phyloP scores from a whole-genome alignment of 2,888 invertebrate species.

The Melinaea menophilus region DNA sequence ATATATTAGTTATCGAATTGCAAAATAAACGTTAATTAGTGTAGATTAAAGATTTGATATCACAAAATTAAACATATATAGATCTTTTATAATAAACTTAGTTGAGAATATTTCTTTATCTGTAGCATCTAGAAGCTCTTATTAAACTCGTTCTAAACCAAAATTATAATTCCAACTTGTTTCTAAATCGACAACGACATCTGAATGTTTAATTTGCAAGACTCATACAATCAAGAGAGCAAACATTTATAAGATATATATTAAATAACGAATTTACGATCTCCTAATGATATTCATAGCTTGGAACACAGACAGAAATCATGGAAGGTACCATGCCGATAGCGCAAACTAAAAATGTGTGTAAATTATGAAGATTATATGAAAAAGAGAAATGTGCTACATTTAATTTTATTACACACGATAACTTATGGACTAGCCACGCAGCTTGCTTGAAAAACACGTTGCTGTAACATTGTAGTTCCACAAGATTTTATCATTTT shows the following conservation, averaged over 20 bases:
- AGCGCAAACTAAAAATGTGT: slow-evolving; percentile 72
- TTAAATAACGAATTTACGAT: slow-evolving; percentile 17
- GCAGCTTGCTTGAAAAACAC: slow-evolving; percentile 70
- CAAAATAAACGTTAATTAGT: no score
- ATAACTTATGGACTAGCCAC: slow-evolving; percentile 74
- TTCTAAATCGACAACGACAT: not conserved
- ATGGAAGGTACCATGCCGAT: slow-evolving; percentile 59
- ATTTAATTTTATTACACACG: slow-evolving; percentile 78
- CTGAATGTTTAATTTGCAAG: not conserved
- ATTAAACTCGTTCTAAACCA: not conserved
- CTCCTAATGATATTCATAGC: slow-evolving; percentile 23
- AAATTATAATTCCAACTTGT: slow-evolving; percentile 4
- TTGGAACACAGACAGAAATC: slow-evolving; percentile 19
- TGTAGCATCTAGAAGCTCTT: not conserved
- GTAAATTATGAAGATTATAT: slow-evolving; percentile 77
- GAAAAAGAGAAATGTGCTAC: slow-evolving; percentile 78
- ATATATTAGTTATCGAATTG: no score
- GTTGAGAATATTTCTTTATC: not conserved
- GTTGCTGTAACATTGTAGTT: slow-evolving; percentile 41
- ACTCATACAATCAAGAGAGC: slow-evolving; percentile 5
- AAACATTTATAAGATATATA: slow-evolving; percentile 1
- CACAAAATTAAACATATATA: no score
- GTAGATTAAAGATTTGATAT: no score
- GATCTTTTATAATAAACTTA: no score
- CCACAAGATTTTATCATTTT: slow-evolving; percentile 6